Evolutionary conservation across 2,797 vertebrate genomes (phyloP), one percentile per base, ranked within the genome.

Genomic region (Malacoctenus gilli): DNA sequence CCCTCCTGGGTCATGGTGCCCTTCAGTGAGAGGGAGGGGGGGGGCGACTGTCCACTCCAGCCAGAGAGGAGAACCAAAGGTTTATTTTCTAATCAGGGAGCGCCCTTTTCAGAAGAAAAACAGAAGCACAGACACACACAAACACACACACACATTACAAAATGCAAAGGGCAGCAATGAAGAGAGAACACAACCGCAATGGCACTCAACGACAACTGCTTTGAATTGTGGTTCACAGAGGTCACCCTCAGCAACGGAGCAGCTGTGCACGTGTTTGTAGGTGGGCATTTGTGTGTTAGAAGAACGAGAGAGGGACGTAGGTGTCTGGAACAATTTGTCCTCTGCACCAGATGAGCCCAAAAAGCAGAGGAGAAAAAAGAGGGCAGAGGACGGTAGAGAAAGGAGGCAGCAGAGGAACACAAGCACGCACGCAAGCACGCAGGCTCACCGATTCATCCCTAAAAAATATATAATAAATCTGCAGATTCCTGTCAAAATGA

Each of bases 1-100:
- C 91, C 91, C 89, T 92, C 91, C 90, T 91, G 88, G 87, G 88
- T 92, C 92, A 93, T 93, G 89, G 71, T 90, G 86, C 53, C 83
- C 77, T 69, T 68, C 53, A 59, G 69, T 62, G 54, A 65, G 35
- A 56, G 52, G 25, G 49, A 52, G n/a, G 43, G 63, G 34, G 58
- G 55, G 25, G 49, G 55, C 14, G 43, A 64, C 36, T 16, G 72
- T 79, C 59, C 36, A 65, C 51, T 69, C 65, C 30, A 42, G 78
- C 64, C 35, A 31, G 57, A 66, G 57, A 54, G 41, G 46, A 59
- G 42, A 56, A 75, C 44, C 62, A 43, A 53, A 58, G 23, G 50
- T 56, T 14, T 54, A 56, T 59, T 65, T 57, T 64, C 61, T 60
- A 53, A 44, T 50, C 35, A 43, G 28, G 19, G 41, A 56, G 47